Evolutionary conservation across 1,140 invertebrate species (phyloP).

Genomic region (Caenorhabditis remanei): DNA sequence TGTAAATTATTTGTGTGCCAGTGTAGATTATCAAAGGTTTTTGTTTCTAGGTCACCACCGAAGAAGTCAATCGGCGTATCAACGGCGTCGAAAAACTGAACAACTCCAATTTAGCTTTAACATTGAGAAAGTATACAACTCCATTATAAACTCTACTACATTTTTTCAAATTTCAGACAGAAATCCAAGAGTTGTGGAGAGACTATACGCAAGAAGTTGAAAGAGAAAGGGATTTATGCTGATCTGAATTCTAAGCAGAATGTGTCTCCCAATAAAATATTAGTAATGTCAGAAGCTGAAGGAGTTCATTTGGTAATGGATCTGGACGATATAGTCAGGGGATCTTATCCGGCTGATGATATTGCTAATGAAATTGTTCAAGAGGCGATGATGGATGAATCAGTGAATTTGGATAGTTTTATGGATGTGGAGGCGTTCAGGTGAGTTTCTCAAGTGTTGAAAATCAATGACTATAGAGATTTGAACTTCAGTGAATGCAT

Average conservation of each 20-base stretch:
- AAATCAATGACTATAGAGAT: background rate
- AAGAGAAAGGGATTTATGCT: background rate
- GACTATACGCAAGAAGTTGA: background rate
- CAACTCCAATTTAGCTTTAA: background rate
- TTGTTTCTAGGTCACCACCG: background rate
- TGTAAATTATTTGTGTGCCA: no score
- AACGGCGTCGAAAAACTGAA: background rate
- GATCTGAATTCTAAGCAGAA: background rate
- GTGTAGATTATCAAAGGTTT: no score
- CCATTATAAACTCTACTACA: no score
- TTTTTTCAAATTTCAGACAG: background rate
- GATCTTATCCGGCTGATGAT: background rate
- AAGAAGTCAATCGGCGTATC: background rate
- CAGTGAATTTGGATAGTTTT: background rate
- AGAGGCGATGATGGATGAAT: background rate
- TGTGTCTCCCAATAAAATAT: background rate
- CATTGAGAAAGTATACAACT: background rate
- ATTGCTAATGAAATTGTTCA: background rate
- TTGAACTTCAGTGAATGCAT: background rate
- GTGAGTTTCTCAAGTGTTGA: background rate
- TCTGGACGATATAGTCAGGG: background rate
- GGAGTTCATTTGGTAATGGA: background rate
- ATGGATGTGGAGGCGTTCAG: background rate
- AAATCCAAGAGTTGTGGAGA: background rate
- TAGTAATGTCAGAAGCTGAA: background rate